Evolutionary conservation across 2,888 invertebrate species (phyloP), one percentile per base, ranked within the genome.

Genomic region (Caenorhabditis parvicauda): DNA sequence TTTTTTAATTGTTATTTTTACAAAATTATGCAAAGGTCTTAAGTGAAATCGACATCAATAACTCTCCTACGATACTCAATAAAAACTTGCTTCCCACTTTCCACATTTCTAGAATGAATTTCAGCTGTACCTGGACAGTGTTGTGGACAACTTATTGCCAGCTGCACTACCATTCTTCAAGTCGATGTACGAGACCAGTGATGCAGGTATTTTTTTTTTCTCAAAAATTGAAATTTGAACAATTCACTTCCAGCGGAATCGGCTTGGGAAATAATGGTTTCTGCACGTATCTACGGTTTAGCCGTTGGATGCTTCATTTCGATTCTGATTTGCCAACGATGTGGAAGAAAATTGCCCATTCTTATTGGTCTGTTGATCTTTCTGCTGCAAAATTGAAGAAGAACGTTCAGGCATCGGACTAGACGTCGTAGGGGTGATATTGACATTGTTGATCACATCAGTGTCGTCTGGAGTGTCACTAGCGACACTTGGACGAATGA

Each of bases 81-180:
- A n/a, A n/a, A n/a, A n/a, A n/a, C n/a, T n/a, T n/a, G n/a, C n/a
- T n/a, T n/a, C n/a, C n/a, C n/a, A n/a, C n/a, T n/a, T n/a, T n/a
- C n/a, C n/a, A n/a, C n/a, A n/a, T n/a, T n/a, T n/a, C 14, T 0
- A 57, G 42, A 29, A 42, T 25, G 27, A 21, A 5, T 46, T 69
- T 51, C 57, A 74, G 75, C 64, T 76, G 27, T 74, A 67, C 25
- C 59, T 74, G 2, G 77, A 77, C 57, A 68, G 71, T 46, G 76
- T 77, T 14, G 77, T 77, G n/a, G 77, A 77, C 55, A 77, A 77
- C 55, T 54, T 77, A 6, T 54, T 76, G 3, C 74, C 77, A 5
- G 69, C 76, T 2, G 76, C 76, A 14, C 53, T 64, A 55, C 63
- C 72, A 3, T 75, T 65, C 47, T 64, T 77, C 35, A 38, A 72